Conservation (phyloP, 2,797 vertebrate species). For the Cottoperca gobio region DNA sequence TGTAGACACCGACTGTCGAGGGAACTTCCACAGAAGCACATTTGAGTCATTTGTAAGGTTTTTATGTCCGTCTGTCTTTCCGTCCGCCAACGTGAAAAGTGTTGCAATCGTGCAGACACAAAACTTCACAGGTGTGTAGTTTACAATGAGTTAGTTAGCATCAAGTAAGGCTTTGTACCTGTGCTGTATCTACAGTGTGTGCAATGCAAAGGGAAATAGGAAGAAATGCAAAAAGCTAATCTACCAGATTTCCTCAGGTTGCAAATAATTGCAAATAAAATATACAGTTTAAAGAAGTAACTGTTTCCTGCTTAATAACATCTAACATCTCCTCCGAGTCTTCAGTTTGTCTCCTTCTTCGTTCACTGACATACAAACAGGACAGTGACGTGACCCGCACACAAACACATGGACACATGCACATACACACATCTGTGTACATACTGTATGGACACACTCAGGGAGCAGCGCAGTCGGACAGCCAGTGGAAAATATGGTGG, state of each 20-base stretch:
- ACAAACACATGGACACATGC: too few relatives aligned
- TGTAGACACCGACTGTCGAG: too few relatives aligned
- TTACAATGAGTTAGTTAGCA: too few relatives aligned
- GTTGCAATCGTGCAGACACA: too few relatives aligned
- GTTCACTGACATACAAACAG: conserved; percentile 16
- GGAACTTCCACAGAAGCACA: too few relatives aligned
- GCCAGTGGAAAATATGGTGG: background rate
- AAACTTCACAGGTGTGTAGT: too few relatives aligned
- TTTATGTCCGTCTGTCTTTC: too few relatives aligned
- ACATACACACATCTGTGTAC: background rate
- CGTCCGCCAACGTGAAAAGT: too few relatives aligned
- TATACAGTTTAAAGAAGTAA: background rate
- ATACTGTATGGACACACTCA: background rate
- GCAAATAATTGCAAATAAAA: background rate
- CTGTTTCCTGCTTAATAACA: background rate
- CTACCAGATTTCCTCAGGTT: too few relatives aligned
- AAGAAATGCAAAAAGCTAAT: too few relatives aligned
- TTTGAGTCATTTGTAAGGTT: too few relatives aligned
- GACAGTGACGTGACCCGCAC: background rate
- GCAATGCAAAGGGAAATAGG: too few relatives aligned
- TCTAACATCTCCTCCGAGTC: background rate
- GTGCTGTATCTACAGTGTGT: background rate
- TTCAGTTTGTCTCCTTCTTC: background rate
- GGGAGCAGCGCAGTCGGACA: background rate
- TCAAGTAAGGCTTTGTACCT: background rate